These are phyloP conservation scores for Telmatochromis brichardi DNA, from an alignment of 2,113 vertebrate genomes.

Conservation along the genomic window DNA sequence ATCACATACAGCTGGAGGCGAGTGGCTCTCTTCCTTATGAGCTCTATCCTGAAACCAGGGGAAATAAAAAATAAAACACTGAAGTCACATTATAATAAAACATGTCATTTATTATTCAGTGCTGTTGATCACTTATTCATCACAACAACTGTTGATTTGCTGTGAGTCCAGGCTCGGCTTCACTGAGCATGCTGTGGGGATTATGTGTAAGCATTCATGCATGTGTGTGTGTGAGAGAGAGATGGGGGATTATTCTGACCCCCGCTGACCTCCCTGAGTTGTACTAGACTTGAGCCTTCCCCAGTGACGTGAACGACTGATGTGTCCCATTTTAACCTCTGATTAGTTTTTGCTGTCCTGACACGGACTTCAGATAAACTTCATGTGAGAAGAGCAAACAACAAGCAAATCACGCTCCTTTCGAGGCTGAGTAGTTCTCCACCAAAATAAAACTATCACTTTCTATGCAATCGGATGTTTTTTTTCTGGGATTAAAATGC, in stretches of 20 bases:
- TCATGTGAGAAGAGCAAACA: neutral
- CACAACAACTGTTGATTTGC: conserved; percentile 6
- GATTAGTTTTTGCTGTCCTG: neutral
- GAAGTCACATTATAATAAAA: conserved; percentile 34
- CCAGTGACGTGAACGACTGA: neutral
- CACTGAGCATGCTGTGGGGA: neutral
- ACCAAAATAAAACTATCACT: neutral
- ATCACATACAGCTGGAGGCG: conserved; percentile 11
- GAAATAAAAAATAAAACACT: neutral
- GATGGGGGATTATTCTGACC: neutral
- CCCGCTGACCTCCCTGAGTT: neutral
- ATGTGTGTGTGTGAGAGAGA: neutral
- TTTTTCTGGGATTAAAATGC: neutral
- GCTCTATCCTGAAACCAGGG: neutral
- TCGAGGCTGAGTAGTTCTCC: neutral
- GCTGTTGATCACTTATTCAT: conserved; percentile 53
- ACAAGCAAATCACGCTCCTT: neutral
- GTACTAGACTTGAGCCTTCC: neutral
- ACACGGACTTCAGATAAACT: neutral
- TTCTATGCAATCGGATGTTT: neutral
- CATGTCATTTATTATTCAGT: conserved; percentile 62
- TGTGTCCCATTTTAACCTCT: neutral
- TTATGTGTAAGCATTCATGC: neutral
- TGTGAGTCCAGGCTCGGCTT: neutral
- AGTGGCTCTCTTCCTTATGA: neutral